Evolutionary conservation across 2,888 invertebrate species (phyloP), one percentile per base, ranked within the genome.

Genomic region (Heteromurus nitidus): DNA sequence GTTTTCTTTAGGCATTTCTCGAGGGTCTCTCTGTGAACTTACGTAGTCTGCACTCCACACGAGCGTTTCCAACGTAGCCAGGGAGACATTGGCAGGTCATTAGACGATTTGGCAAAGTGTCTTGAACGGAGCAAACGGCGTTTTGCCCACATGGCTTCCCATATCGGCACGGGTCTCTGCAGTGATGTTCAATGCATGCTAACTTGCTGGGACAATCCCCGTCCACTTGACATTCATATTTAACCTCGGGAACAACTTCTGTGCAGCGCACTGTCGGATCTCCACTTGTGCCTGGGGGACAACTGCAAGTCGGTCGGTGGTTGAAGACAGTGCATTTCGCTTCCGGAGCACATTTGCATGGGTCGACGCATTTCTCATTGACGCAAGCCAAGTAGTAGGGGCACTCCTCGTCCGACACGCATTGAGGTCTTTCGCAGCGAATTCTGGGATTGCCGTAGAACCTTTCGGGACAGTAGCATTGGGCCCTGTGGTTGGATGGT

Each of bases 21-120:
- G n/a, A n/a, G n/a, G n/a, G n/a, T n/a, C n/a, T n/a, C n/a, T n/a
- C n/a, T n/a, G n/a, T n/a, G n/a, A 13, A 86, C 91, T 91, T 92
- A 96, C 96, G 94, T 91, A 92, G 92, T 88, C 91, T 92, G 89
- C 96, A 97, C 89, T 94, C 93, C 84, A 94, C 92, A 87, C 96
- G 95, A 11, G 96, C 96, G 89, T 96, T 95, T 85, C 96, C 96
- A 86, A 94, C 92, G 87, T 93, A 94, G 83, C 95, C 95, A 81
- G 93, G 93, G 83, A 94, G 92, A 88, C 96, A 97, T 88, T 94
- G 93, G 89, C 96, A 96, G 80, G 95, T 93, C 92, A 96, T 95
- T 7, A 96, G 95, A 86, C 96, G 92, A 90, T 95, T 92, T 5
- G 96, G 96, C 84, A 96, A 90, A 0, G 95, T 95, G 88, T 96